Conservation (phyloP, 2,113 vertebrate genomes). For the Cranoglanis bouderius region DNA sequence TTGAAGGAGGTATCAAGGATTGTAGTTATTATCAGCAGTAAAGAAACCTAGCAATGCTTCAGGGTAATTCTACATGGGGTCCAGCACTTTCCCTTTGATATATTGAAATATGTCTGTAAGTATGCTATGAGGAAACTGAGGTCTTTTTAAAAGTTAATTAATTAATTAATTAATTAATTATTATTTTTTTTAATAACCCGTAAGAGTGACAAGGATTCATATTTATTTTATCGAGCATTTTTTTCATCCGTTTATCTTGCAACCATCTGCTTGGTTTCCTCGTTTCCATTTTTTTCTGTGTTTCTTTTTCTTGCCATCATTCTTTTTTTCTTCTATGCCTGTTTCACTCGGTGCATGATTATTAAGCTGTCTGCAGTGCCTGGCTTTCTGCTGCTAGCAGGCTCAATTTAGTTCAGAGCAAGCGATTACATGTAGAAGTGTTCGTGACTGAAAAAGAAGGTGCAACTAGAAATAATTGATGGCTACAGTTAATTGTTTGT, state of each 20-base stretch:
- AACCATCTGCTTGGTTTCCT: slow-evolving; percentile 4
- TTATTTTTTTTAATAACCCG: no score
- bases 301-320: not conserved
- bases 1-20: not conserved
- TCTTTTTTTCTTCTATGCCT: slow-evolving; percentile 20
- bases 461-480: not conserved
- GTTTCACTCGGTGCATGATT: slow-evolving; percentile 37
- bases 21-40: not conserved
- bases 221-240: slow-evolving; percentile 19
- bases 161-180: no score
- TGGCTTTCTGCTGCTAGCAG: slow-evolving; percentile 15
- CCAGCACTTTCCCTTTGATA: not conserved
- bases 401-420: slow-evolving; percentile 22
- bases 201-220: not conserved
- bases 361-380: slow-evolving; percentile 39
- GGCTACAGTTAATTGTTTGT: not conserved
- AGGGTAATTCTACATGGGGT: not conserved
- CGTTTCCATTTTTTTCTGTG: not conserved
- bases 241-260: not conserved
- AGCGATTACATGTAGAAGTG: not conserved
- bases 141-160: no score
- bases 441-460: slow-evolving; percentile 6
- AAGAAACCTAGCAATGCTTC: not conserved
- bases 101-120: not conserved
- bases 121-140: slow-evolving; percentile 1